Evolutionary conservation across 2,888 invertebrate genomes (phyloP).

Genomic region (Lochmaea crataegi): DNA sequence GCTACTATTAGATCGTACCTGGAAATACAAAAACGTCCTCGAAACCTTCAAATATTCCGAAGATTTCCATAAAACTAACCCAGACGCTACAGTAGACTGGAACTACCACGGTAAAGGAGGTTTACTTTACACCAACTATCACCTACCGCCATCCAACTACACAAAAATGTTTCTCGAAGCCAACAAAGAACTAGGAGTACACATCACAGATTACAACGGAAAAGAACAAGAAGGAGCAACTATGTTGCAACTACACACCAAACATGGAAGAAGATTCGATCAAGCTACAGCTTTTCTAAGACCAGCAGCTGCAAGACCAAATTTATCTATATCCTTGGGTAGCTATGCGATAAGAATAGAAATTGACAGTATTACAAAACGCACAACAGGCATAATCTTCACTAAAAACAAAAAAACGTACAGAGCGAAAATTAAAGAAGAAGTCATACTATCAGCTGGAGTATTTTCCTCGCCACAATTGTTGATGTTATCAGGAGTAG

Average conservation of each 20-base stretch:
- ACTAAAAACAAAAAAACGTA: conserved; percentile 66
- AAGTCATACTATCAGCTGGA: conserved; percentile 82
- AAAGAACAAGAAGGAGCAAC: conserved; percentile 74
- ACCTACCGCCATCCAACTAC: conserved; percentile 11
- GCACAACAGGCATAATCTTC: conserved; percentile 75
- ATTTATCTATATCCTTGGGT: conserved; percentile 76
- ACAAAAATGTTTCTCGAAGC: conserved; percentile 26
- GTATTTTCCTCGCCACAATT: conserved; percentile 85
- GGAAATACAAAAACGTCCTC: conserved; percentile 71
- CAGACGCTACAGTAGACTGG: conserved; percentile 29
- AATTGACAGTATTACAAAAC: conserved; percentile 68
- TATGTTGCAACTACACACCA: conserved; percentile 74
- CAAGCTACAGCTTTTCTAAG: conserved; percentile 80
- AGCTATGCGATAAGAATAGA: conserved; percentile 73
- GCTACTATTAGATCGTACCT: conserved; percentile 53
- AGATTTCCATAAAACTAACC: conserved; percentile 35
- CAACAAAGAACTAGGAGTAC: conserved; percentile 73
- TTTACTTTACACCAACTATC: conserved; percentile 21
- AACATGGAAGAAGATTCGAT: conserved; percentile 79
- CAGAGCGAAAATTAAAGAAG: conserved; percentile 56
- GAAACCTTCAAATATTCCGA: conserved; percentile 60
- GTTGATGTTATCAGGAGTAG: conserved; percentile 84
- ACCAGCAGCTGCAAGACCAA: conserved; percentile 72
- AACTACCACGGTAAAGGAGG: conserved; percentile 29
- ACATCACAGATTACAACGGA: conserved; percentile 76